Evolutionary conservation across 1,140 invertebrate genomes (phyloP), one percentile per base, ranked within the genome.

Genomic region (Triops cancriformis): DNA sequence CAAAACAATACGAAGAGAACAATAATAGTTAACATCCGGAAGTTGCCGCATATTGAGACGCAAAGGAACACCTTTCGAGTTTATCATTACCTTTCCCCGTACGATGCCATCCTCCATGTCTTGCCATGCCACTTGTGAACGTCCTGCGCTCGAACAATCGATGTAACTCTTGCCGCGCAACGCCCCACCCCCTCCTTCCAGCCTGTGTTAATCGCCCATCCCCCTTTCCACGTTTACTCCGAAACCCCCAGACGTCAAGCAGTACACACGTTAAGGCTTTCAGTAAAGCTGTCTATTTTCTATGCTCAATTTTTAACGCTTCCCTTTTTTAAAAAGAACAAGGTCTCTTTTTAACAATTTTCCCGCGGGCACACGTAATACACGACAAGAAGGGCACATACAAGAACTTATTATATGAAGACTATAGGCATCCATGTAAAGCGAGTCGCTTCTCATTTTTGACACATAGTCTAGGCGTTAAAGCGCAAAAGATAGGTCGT

Each of bases 251-350:
- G 51, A 18, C 51, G 51, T 64, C 51, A 64, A 64, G 51, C 14
- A 64, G 51, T 64, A 64, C 51, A 64, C 51, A 64, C 51, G 51
- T 64, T 64, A 64, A 64, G 51, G 51, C 51, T 64, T 64, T 64
- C 51, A n/a, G 51, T 64, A 64, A 64, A 23, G 51, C 51, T 12
- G 23, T n/a, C 18, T 64, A 6, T 64, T 18, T 64, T 64, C 18
- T 23, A 64, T 23, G 51, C 51, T 10, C 51, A 64, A 64, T 64
- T 64, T 23, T 64, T 64, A 14, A 64, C 10, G 51, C 51, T 64
- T 64, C 51, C 9, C 51, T 37, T 37, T 37, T 37, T 37, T 37
- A 37, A 2, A 37, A 4, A 37, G 7, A 7, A 4, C 7, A 37
- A 37, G 7, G 51, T 64, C 51, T 64, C 23, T 64, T 64, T 23